Conservation (phyloP, 2,113 vertebrate genomes). For the Chaetorhynchus papuensis region DNA sequence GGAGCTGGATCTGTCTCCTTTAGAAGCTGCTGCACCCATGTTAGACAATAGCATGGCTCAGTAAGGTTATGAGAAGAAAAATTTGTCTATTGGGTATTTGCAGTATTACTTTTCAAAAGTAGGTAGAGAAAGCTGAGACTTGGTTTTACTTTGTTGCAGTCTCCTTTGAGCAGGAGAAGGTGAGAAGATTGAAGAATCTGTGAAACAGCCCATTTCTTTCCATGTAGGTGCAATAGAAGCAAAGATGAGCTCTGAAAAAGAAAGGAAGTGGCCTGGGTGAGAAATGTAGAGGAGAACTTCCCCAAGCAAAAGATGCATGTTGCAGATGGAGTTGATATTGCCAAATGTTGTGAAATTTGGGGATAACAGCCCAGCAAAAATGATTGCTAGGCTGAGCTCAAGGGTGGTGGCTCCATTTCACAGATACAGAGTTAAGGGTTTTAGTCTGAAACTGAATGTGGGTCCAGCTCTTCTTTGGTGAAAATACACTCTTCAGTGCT, state of each 20-base stretch:
- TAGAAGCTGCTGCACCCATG: not conserved
- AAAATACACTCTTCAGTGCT: not conserved
- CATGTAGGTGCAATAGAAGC: not conserved
- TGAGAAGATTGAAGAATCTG: not conserved
- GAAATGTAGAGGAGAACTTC: not conserved
- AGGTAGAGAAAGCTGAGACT: not conserved
- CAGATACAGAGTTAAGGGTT: not conserved
- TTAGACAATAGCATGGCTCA: not conserved
- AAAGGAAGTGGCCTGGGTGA: not conserved
- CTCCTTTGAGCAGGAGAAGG: not conserved
- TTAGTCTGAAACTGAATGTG: not conserved
- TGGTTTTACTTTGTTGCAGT: not conserved
- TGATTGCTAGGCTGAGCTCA: not conserved
- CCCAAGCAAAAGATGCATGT: not conserved
- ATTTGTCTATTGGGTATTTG: not conserved
- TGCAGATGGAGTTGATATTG: not conserved
- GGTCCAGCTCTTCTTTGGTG: not conserved
- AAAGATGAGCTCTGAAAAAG: not conserved
- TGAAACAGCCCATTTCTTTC: not conserved
- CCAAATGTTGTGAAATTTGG: not conserved
- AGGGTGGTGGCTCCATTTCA: not conserved
- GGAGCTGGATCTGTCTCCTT: not conserved
- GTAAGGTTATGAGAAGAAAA: not conserved
- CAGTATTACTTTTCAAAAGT: not conserved
- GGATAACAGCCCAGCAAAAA: not conserved